Base-by-base conservation (phyloP, 2,888 invertebrate genomes). In the Allophyes oxyacanthae region DNA sequence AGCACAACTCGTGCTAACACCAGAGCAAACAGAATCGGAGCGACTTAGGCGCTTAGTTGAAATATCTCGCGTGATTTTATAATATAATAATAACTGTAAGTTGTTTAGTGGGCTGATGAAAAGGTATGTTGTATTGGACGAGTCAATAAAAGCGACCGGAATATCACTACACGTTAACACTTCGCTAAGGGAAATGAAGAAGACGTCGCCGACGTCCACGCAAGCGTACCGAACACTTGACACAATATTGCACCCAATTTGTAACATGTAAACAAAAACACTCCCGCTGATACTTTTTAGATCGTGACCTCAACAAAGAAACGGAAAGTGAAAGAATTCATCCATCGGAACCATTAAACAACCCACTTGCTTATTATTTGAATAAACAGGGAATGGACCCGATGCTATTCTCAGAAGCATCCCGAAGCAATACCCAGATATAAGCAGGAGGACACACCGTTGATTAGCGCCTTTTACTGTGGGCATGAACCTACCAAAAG, bases 31-130 rank as follows among this genome's bases (percentile, higher is more conserved):
- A 90, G 64, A 88, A 89, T 91, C 79, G 59, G 60, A 77, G 72
- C 72, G 69, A 77, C 78, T 75, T 52, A 75, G 68, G 59, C 63
- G 72, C 75, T 79, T 76, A 79, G 82, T 82, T 68, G 80, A 85
- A 83, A 86, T 84, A 81, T 75, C 80, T 76, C 86, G 78, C 92
- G 93, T 94, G 92, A 92, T 92, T 88, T 91, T 84, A 91, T 91
- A 90, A 93, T 94, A 90, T 84, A 90, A 86, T 78, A 84, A 82
- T 91, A 91, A 91, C 93, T 89, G 92, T 92, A 85, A 79, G 72
- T 71, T 84, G 73, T 87, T 88, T 87, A 84, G 87, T 88, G 78
- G 73, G 74, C 76, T 82, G 79, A 87, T 85, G 83, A 85, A 83
- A 85, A 86, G 80, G 82, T 84, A 81, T 75, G 55, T 59, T 63